These are phyloP conservation scores for Epistrophe grossulariae DNA, from an alignment of 2,888 invertebrate species.

Conservation along the genomic window DNA sequence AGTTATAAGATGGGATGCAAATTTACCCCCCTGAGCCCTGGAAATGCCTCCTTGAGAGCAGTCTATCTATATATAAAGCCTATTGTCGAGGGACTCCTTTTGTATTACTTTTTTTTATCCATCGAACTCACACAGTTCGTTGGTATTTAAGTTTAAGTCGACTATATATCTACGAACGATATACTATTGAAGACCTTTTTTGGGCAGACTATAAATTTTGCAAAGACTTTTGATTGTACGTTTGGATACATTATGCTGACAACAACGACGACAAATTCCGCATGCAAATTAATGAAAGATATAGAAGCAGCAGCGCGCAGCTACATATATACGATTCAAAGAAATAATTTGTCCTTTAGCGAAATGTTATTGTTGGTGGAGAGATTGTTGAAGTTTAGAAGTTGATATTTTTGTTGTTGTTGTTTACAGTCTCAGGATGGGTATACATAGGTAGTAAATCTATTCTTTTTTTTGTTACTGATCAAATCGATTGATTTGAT, in stretches of 20 bases:
- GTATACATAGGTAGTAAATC: slow-evolving; percentile 57
- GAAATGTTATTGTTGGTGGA: slow-evolving; percentile 32
- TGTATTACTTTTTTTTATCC: neutral
- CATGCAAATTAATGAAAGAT: slow-evolving; percentile 72
- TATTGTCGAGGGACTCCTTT: slow-evolving; percentile 40
- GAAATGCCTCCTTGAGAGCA: neutral
- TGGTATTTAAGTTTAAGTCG: slow-evolving; percentile 60
- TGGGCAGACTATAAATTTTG: slow-evolving; percentile 71
- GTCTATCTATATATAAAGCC: slow-evolving; percentile 6
- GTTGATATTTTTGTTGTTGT: slow-evolving; percentile 42
- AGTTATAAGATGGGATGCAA: slow-evolving; percentile 44
- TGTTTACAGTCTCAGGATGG: slow-evolving; percentile 52
- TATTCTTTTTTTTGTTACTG: neutral
- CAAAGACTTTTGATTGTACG: slow-evolving; percentile 42
- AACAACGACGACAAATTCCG: slow-evolving; percentile 69
- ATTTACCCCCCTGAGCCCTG: slow-evolving; percentile 22
- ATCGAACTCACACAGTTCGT: slow-evolving; percentile 31
- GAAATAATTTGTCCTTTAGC: slow-evolving; percentile 75
- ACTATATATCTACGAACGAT: neutral
- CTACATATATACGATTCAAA: slow-evolving; percentile 36
- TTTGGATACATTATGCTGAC: slow-evolving; percentile 17
- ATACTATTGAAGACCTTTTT: slow-evolving; percentile 68
- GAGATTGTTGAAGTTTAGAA: slow-evolving; percentile 40
- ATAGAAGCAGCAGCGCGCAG: neutral
- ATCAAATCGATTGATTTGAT: slow-evolving; percentile 68